Conservation (phyloP, 2,888 invertebrate species). For the Leptinotarsa peninsularis region DNA sequence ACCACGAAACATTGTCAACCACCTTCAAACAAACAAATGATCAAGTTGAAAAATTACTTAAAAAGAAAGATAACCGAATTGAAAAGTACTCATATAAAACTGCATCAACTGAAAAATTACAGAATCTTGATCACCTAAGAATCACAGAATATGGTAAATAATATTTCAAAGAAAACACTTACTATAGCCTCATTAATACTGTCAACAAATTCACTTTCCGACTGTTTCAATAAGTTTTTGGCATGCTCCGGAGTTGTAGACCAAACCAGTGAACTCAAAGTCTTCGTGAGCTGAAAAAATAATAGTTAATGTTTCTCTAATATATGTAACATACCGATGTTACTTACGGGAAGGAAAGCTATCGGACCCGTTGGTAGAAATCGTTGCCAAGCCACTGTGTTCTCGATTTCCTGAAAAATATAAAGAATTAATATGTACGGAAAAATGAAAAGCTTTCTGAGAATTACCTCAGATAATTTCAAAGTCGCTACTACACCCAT, state of each 20-base stretch:
- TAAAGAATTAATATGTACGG: constrained; percentile 11
- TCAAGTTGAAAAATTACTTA: too few species aligned
- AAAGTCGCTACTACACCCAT: constrained; percentile 94
- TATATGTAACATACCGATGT: not conserved
- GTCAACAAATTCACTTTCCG: constrained; percentile 87
- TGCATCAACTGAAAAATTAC: too few species aligned
- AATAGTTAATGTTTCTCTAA: constrained; percentile 19
- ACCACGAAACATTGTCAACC: too few species aligned
- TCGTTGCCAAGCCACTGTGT: constrained; percentile 95
- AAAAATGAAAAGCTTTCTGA: not conserved
- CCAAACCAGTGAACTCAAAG: constrained; percentile 94
- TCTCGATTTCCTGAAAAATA: constrained; percentile 71
- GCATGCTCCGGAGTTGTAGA: constrained; percentile 82
- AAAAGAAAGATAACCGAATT: too few species aligned
- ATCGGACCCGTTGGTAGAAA: constrained; percentile 93
- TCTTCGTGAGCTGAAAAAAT: constrained; percentile 72
- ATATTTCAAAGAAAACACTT: constrained; percentile 56
- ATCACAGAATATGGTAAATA: too few species aligned
- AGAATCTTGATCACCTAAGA: too few species aligned
- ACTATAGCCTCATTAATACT: constrained; percentile 89
- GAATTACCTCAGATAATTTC: constrained; percentile 78
- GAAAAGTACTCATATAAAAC: too few species aligned
- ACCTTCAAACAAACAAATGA: too few species aligned
- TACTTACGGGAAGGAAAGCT: constrained; percentile 85
- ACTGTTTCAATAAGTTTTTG: constrained; percentile 75